Conservation (phyloP, 2,797 vertebrate species). For the Gallinago nigripennis region DNA sequence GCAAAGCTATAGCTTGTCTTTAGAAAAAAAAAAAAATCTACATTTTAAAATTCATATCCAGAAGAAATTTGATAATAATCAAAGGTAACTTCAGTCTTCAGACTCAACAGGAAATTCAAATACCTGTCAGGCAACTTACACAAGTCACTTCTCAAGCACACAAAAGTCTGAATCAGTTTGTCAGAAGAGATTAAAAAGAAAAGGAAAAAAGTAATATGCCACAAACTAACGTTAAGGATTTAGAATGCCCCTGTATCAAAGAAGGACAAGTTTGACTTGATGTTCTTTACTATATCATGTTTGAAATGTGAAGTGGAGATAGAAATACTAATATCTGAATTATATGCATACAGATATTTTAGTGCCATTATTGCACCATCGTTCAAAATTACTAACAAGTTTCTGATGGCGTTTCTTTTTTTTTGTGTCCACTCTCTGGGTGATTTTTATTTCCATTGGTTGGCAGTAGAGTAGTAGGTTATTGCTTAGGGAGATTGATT, state of each 20-base stretch:
- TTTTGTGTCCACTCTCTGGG: background rate
- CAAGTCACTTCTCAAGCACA: background rate
- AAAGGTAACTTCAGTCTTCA: background rate
- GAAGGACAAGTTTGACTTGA: background rate
- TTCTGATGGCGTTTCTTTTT: background rate
- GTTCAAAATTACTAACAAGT: background rate
- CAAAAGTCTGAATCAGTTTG: background rate
- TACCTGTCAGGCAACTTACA: background rate
- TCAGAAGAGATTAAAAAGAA: background rate
- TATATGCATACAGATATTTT: too few species aligned
- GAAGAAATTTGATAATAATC: constrained; percentile 33
- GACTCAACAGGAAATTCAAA: background rate
- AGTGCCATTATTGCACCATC: too few species aligned
- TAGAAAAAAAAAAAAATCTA: background rate
- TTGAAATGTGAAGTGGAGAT: background rate
- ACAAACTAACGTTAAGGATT: background rate
- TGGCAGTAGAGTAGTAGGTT: background rate
- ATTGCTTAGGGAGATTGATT: background rate
- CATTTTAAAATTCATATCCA: constrained; percentile 22
- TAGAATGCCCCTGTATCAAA: background rate
- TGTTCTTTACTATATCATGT: background rate
- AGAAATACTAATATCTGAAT: too few species aligned
- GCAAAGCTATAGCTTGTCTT: constrained; percentile 28
- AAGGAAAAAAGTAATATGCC: background rate
- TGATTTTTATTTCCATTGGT: background rate